Evolutionary conservation across 2,888 invertebrate species (phyloP).

Genomic region (Hartigia nigra): DNA sequence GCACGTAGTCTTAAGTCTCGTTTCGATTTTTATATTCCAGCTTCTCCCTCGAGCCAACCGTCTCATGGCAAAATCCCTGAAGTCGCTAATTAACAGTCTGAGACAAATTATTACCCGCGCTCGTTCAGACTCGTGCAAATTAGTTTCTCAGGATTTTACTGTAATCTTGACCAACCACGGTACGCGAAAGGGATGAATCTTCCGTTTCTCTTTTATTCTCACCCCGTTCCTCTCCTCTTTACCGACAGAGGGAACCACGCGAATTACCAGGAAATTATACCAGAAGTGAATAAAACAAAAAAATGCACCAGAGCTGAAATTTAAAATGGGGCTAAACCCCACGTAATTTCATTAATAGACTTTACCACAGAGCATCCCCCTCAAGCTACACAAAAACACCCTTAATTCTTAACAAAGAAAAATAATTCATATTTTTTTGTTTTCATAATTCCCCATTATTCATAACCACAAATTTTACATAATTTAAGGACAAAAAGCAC

Average conservation of each 20-base stretch:
- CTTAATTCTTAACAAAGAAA: neutral
- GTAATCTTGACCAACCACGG: neutral
- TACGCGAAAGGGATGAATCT: neutral
- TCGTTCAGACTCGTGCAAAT: neutral
- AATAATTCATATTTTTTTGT: neutral
- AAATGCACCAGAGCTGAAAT: neutral
- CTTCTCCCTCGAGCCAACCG: neutral
- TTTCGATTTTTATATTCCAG: neutral
- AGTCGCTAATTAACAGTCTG: neutral
- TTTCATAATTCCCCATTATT: neutral
- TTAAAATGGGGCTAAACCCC: neutral
- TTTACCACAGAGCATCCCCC: neutral
- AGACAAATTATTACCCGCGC: neutral
- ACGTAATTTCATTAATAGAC: neutral
- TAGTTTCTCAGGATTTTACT: neutral
- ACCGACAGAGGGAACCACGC: neutral
- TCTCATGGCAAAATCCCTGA: neutral
- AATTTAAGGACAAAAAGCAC: neutral
- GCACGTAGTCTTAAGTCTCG: neutral
- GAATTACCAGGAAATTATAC: neutral
- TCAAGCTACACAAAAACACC: neutral
- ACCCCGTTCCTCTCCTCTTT: neutral
- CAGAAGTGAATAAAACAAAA: neutral
- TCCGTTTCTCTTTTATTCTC: neutral
- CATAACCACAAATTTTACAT: neutral